Base-by-base conservation (phyloP, 2,888 invertebrate genomes). In the Scaptomyza flava region DNA sequence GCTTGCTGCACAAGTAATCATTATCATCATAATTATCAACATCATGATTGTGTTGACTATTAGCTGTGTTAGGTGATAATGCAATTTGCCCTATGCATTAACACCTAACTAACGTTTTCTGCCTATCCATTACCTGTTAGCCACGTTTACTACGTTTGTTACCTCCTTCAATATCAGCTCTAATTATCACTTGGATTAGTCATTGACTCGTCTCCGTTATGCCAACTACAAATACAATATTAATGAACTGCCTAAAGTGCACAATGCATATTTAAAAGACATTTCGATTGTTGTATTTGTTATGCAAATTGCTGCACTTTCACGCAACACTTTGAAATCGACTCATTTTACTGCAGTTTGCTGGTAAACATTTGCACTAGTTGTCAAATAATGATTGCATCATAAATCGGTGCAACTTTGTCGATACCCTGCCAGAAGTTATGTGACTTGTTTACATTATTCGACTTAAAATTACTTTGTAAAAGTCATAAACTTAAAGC, bases 11-110 rank as follows among this genome's bases (percentile, higher is more conserved):
- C n/a, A n/a, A 14, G 50, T 60, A 56, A 61, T 56, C 64, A 52
- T 75, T 50, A 36, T 41, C 34, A 36, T n/a, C 34, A 36, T n/a
- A 8, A 14, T 14, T 47, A 38, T 66, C 61, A 61, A 43, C 47
- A 63, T 51, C 53, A 23, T 41, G 34, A 36, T 33, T 45, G 46
- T 50, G 30, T 14, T 62, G 20, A 57, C 36, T 51, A 61, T 42
- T 45, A 36, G 47, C 59, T 51, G 41, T 57, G 64, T 63, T 64
- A 72, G 66, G 89, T 79, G 84, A 65, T 85, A 85, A 85, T 87
- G 86, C 68, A 88, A 88, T 85, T 85, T 87, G 72, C 67, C 60
- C 79, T 64, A 58, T 66, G 68, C 75, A 79, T 88, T 83, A 88
- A 83, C 89, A 84, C 89, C 87, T 86, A 63, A 68, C 68, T 52